Percentiles rank a stretch among this genome's conserved stretches.
Evolutionary conservation across 2,888 invertebrate species (phyloP).

Genomic region (Petrolisthes cinctipes): DNA sequence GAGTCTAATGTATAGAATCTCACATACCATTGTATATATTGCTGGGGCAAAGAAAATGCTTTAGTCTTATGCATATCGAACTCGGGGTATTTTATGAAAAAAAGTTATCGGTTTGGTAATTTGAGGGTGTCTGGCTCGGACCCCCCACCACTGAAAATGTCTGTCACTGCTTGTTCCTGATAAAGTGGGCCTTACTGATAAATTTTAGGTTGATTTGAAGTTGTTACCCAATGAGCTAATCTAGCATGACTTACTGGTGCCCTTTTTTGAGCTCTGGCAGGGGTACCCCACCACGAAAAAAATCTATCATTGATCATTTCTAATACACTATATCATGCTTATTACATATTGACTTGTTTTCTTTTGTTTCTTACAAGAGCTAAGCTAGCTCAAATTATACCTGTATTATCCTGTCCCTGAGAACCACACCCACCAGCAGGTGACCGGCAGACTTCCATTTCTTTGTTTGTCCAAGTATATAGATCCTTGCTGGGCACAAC

Average conservation of each 20-base stretch:
- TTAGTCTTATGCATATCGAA: no score
- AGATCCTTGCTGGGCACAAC: background rate
- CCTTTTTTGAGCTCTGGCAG: background rate
- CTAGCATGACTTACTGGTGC: no score
- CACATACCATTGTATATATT: no score
- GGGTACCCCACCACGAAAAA: background rate
- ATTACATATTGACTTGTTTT: background rate
- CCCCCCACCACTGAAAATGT: background rate
- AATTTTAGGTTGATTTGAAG: no score
- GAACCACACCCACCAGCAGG: background rate
- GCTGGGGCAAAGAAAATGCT: no score
- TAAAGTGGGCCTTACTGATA: no score
- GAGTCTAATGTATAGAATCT: no score
- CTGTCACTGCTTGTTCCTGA: background rate
- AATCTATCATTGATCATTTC: background rate
- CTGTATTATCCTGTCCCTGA: no score
- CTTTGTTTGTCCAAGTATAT: background rate
- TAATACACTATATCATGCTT: background rate
- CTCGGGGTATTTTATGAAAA: no score
- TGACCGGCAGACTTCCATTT: slow-evolving; percentile 1
- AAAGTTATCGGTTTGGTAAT: background rate
- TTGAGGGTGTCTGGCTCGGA: background rate
- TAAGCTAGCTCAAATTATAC: no score
- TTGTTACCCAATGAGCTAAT: no score
- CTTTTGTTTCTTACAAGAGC: background rate